A percentile compares a stretch with the other conserved stretches of the same genome.
phyloP scores from a whole-genome alignment of 2,113 vertebrate species.

The Pterocles burchelli region DNA sequence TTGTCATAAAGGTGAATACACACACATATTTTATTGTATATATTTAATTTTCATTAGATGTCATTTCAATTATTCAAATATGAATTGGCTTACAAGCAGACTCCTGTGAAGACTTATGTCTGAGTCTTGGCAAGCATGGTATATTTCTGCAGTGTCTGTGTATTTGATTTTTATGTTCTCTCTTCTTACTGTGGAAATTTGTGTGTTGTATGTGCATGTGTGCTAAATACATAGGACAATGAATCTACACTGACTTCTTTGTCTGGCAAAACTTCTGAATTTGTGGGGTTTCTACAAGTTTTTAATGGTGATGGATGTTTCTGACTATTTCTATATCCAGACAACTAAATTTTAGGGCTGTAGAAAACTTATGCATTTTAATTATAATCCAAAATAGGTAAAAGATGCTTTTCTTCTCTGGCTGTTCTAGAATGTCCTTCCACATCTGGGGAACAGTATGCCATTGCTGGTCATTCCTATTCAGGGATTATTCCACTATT shows the following conservation, averaged over 20 bases:
- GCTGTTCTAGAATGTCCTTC: not conserved
- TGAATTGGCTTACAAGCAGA: not conserved
- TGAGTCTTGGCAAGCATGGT: not conserved
- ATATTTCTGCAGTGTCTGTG: not conserved
- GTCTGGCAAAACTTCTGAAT: not conserved
- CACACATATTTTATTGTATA: not conserved
- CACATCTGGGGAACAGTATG: not conserved
- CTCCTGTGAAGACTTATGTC: not conserved
- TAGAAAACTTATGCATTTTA: not conserved
- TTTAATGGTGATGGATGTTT: not conserved
- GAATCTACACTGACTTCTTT: not conserved
- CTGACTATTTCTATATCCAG: not conserved
- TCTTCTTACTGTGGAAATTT: not conserved
- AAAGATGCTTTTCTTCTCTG: not conserved
- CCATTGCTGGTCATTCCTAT: not conserved
- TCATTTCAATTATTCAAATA: slow-evolving; percentile 1
- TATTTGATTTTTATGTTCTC: not conserved
- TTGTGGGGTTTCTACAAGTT: not conserved
- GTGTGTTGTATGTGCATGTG: not conserved
- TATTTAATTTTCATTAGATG: slow-evolving; percentile 26
- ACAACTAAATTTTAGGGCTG: not conserved
- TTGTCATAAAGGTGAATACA: slow-evolving; percentile 10
- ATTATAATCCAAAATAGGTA: not conserved
- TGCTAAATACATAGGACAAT: not conserved
- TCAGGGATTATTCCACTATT: not conserved